These are phyloP conservation scores for Meleagris gallopavo DNA, from an alignment of 2,113 vertebrate genomes.

Conservation along the genomic window DNA sequence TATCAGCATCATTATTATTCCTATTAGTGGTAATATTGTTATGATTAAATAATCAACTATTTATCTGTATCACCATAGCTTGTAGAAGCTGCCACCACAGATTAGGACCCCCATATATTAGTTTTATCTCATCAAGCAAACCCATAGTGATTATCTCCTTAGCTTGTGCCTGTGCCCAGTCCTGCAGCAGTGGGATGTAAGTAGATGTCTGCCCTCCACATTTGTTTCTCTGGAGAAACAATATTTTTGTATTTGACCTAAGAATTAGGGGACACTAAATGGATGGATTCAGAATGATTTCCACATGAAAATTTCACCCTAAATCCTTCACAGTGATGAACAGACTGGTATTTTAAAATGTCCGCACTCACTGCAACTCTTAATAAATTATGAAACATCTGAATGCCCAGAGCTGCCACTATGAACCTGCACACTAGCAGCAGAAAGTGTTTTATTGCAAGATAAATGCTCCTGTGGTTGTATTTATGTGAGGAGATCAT, in stretches of 20 bases:
- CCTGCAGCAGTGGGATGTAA: background rate
- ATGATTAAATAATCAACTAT: background rate
- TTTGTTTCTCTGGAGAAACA: background rate
- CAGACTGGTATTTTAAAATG: conserved; percentile 37
- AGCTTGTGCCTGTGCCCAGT: background rate
- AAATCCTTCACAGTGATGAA: conserved; percentile 46
- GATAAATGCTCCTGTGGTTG: background rate
- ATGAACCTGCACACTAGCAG: background rate
- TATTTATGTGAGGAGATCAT: background rate
- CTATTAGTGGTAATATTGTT: background rate
- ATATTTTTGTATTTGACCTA: background rate
- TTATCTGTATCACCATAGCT: background rate
- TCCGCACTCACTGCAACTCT: background rate
- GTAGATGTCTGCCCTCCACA: background rate
- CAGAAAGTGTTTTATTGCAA: conserved; percentile 38
- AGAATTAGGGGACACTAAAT: background rate
- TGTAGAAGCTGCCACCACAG: background rate
- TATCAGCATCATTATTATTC: background rate
- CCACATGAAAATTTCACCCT: background rate
- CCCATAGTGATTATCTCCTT: background rate
- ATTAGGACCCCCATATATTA: background rate
- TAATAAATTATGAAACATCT: conserved; percentile 46
- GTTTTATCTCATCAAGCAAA: background rate
- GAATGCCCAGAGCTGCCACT: background rate
- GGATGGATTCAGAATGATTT: conserved; percentile 15